Base-by-base conservation (phyloP, 2,113 vertebrate species). In the Laticauda laticaudata region DNA sequence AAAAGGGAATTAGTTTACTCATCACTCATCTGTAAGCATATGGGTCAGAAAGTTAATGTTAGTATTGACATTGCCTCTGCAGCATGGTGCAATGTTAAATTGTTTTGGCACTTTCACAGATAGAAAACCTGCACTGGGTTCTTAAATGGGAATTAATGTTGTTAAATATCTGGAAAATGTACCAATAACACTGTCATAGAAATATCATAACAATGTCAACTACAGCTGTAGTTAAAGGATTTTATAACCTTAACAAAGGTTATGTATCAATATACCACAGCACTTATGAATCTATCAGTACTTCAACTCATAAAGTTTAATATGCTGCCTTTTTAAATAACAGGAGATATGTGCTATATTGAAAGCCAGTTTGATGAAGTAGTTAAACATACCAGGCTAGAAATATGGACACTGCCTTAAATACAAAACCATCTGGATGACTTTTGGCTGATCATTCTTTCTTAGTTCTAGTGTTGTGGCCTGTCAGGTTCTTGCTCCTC, bases 141-240 rank as follows among this genome's bases (percentile, higher is more conserved):
- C 88, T 57, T 90, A 39, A 90, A 45, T 26, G 55, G 14, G 56
- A 90, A 90, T 57, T 59, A 90, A 45, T 43, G 39, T 54, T 91
- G 61, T 64, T 90, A 51, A 51, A 20, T 90, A 69, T 20, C 48
- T 26, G 45, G 45, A 69, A 5, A 91, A 75, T 90, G 61, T 54
- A 39, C 48, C 48, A 64, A 53, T 29, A 75, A 51, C 29, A 91
- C 15, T 91, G 90, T 21, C 61, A 90, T 21, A 23, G 29, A 75
- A 91, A 91, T 91, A n/a, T 81, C 90, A 90, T 53, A 90, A 90
- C 18, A 59, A 91, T 81, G 48, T 53, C 61, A 69, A 39, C 34
- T 39, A 39, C 34, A 39, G 9, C 48, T 51, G 8, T 51, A 51
- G 15, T 15, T 51, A 75, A 51, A 75, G 3, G 39, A 18, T 57